Evolutionary conservation across 92 coral and sea anemone genomes (phyloP).

Genomic region (Zoanthus sociatus): DNA sequence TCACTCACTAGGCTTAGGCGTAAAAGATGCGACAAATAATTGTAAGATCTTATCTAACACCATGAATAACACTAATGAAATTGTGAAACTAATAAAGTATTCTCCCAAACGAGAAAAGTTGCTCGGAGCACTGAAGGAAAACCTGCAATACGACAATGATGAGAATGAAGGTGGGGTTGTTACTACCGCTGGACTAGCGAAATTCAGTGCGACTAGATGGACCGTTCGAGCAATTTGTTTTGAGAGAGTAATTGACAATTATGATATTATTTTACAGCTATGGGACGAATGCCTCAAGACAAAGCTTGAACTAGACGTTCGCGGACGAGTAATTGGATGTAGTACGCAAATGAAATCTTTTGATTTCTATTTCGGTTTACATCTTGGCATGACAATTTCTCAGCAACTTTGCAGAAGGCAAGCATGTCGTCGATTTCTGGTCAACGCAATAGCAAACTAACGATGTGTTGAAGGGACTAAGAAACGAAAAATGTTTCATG

Average conservation of each 20-base stretch:
- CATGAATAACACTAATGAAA: too few species aligned
- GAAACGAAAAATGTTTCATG: slow-evolving; percentile 56
- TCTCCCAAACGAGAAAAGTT: not conserved
- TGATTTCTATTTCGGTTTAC: slow-evolving; percentile 49
- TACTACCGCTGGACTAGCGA: slow-evolving; percentile 54
- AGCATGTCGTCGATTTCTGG: too few species aligned
- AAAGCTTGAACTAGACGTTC: slow-evolving; percentile 53
- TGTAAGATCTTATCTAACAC: too few species aligned
- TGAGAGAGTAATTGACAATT: slow-evolving; percentile 60
- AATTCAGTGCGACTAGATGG: slow-evolving; percentile 67
- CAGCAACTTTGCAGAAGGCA: not conserved
- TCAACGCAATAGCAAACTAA: slow-evolving; percentile 42
- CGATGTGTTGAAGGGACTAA: slow-evolving; percentile 47
- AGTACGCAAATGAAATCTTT: slow-evolving; percentile 58
- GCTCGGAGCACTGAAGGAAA: slow-evolving; percentile 45
- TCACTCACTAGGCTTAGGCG: too few species aligned
- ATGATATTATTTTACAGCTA: slow-evolving; percentile 40
- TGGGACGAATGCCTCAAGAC: slow-evolving; percentile 58
- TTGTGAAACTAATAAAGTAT: too few species aligned
- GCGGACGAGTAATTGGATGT: slow-evolving; percentile 58
- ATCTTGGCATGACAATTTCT: slow-evolving; percentile 51
- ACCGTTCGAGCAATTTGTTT: slow-evolving; percentile 63
- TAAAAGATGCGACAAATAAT: too few species aligned
- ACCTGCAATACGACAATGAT: slow-evolving; percentile 43
- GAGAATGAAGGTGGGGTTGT: slow-evolving; percentile 35